Base-by-base conservation (phyloP, 1,140 invertebrate species). In the Galleria mellonella region DNA sequence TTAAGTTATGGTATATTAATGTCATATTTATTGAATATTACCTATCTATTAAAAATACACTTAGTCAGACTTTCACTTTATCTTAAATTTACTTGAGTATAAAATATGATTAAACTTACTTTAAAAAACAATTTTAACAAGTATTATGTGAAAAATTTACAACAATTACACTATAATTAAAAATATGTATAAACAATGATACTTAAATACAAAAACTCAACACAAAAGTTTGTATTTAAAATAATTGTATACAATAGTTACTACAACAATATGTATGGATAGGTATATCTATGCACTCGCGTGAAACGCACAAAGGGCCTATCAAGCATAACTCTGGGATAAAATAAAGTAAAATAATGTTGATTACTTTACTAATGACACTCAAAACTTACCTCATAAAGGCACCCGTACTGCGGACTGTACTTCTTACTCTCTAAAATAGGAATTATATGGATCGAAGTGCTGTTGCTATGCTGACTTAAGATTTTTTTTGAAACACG, bases 381-480 rank as follows among this genome's bases (percentile, higher is more conserved):
- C 17, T 23, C 6, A 23, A 37, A 35, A 56, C 69, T 72, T 53
- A 84, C 77, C 71, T 75, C 72, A 66, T 66, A 70, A 72, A 75
- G 63, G 71, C 69, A 82, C 77, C 55, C 50, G 53, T 60, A 39
- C 50, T 51, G 44, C 32, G 29, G 53, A 60, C 47, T 60, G 33
- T 43, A 50, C 49, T 37, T 32, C 53, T 60, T 68, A 58, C 61
- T 60, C 61, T 55, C 63, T 46, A 51, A 72, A 72, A 70, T 68
- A 68, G 46, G 52, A 66, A 55, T 58, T 63, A 62, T 64, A 72
- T 45, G 51, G 56, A 59, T 61, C 53, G 44, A 63, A 75, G 51
- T 60, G 60, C 62, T 84, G 81, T 84, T 84, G 78, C 81, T 84
- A 84, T 79, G 81, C 81, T 79, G 81, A 81, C 74, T 78, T 72